Evolutionary conservation across 2,797 vertebrate species (phyloP).

Genomic region (Sebastes itinus): DNA sequence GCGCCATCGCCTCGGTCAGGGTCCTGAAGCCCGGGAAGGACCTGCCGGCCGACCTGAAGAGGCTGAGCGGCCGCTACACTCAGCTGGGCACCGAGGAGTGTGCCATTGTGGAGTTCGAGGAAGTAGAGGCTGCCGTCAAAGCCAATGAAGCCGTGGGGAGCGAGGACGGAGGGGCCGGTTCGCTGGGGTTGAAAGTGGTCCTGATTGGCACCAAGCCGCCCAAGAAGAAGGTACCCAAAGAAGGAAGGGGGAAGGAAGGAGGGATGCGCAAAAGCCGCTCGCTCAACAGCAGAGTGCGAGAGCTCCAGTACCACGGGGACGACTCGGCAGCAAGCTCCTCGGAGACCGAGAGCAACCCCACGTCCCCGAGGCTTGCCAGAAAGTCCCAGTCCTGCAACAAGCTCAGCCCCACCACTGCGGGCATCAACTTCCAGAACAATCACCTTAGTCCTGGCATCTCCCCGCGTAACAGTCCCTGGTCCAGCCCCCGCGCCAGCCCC

Average conservation of each 20-base stretch:
- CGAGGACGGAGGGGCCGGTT: constrained; percentile 65
- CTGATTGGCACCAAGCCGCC: constrained; percentile 95
- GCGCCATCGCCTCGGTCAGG: constrained; percentile 90
- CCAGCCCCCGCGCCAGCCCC: constrained; percentile 88
- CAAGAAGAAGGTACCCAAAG: constrained; percentile 94
- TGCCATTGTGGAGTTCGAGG: constrained; percentile 95
- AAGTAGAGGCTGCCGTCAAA: constrained; percentile 91
- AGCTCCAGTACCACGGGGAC: constrained; percentile 92
- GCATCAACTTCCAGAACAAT: constrained; percentile 83
- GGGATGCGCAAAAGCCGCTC: constrained; percentile 86
- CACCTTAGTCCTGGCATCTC: constrained; percentile 93
- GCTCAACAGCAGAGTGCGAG: constrained; percentile 92
- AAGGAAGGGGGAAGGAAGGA: constrained; percentile 83
- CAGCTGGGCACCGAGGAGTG: constrained; percentile 93
- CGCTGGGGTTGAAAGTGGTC: constrained; percentile 86
- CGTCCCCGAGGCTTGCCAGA: constrained; percentile 88
- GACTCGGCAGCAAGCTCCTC: constrained; percentile 98
- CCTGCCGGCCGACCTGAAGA: constrained; percentile 91
- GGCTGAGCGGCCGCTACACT: constrained; percentile 89
- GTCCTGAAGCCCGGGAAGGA: constrained; percentile 94
- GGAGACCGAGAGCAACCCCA: constrained; percentile 93
- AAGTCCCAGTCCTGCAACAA: constrained; percentile 84
- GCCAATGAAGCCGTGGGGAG: constrained; percentile 88
- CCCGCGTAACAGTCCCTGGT: constrained; percentile 95
- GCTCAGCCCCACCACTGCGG: constrained; percentile 85